Percentiles rank a stretch among this genome's conserved stretches.
phyloP scores from a whole-genome alignment of 2,888 invertebrate species.

The Hypena proboscidalis region DNA sequence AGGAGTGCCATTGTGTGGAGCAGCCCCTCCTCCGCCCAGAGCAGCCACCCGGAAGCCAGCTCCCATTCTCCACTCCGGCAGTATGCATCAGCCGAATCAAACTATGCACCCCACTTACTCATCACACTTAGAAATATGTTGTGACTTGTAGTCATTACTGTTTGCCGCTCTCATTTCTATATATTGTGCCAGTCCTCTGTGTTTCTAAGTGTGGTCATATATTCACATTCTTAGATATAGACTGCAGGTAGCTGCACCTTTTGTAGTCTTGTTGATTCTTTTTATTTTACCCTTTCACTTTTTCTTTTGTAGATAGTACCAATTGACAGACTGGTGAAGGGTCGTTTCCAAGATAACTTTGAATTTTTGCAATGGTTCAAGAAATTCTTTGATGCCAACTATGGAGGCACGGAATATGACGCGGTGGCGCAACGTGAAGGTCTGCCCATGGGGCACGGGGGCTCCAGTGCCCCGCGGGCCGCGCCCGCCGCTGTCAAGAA shows the following conservation, averaged over 20 bases:
- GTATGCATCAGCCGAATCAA: constrained; percentile 65
- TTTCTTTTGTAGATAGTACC: constrained; percentile 93
- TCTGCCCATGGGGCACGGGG: constrained; percentile 93
- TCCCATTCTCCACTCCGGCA: constrained; percentile 69
- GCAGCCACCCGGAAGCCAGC: constrained; percentile 50
- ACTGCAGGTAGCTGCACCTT: constrained; percentile 55
- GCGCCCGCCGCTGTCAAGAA: constrained; percentile 71
- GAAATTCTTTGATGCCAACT: constrained; percentile 99
- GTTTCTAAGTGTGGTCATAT: constrained; percentile 51
- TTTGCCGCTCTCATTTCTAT: constrained; percentile 6
- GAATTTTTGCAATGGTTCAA: constrained; percentile 99
- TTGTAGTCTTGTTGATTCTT: constrained; percentile 56
- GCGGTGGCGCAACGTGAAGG: constrained; percentile 94
- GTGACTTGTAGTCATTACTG: constrained; percentile 17
- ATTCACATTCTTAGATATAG: constrained; percentile 29
- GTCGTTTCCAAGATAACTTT: constrained; percentile 99
- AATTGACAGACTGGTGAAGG: constrained; percentile 98
- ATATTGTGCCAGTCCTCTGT: constrained; percentile 18
- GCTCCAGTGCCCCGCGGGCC: constrained; percentile 81
- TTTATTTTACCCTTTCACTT: constrained; percentile 67
- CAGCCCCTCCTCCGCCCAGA: constrained; percentile 51
- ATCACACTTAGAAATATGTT: constrained; percentile 54
- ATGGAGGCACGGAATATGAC: constrained; percentile 97
- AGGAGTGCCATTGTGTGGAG: constrained; percentile 76
- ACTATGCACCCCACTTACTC: constrained; percentile 44